Evolutionary conservation across 2,888 invertebrate genomes (phyloP), one percentile per base, ranked within the genome.

Genomic region (Agrochola lota): DNA sequence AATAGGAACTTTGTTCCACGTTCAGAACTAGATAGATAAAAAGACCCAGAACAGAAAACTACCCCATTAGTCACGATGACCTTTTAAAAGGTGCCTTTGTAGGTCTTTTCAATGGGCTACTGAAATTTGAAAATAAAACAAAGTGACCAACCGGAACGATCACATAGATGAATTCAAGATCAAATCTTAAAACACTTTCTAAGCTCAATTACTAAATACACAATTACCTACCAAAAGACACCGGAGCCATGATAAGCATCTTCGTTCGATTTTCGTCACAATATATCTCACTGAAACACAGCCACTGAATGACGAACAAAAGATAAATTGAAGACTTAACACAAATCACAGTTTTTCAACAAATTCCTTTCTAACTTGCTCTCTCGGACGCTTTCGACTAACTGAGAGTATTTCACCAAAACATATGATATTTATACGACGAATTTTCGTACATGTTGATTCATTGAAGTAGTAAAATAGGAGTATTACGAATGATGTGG

Each of bases 201-300:
- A 77, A 70, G 30, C 40, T 20, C 6, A 46, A 40, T 69, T 17
- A 75, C 43, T 67, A 43, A 62, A 20, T 3, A 26, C 49, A 57
- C n/a, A 67, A 71, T 85, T 86, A 89, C 89, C 89, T 86, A 89
- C 89, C 89, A 68, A 87, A 86, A 77, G 84, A 71, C 35, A 87
- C 71, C 4, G 89, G 89, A 23, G 89, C 81, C 87, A 88, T 88
- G 52, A 89, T 75, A 60, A 87, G 80, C 88, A 88, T 89, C 67
- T 80, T 87, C 69, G 59, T 71, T 72, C 35, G 63, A 64, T 74
- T 74, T 49, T 77, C 60, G 63, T 84, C 67, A 84, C 75, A 64
- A 74, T 12, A 60, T 57, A 60, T 57, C 80, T 78, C 85, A 85
- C 85, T 46, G 71, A 72, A 79, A 78, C 80, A 79, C 67, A 63